Conservation (phyloP, 2,113 vertebrate genomes). For the Addax nasomaculatus region DNA sequence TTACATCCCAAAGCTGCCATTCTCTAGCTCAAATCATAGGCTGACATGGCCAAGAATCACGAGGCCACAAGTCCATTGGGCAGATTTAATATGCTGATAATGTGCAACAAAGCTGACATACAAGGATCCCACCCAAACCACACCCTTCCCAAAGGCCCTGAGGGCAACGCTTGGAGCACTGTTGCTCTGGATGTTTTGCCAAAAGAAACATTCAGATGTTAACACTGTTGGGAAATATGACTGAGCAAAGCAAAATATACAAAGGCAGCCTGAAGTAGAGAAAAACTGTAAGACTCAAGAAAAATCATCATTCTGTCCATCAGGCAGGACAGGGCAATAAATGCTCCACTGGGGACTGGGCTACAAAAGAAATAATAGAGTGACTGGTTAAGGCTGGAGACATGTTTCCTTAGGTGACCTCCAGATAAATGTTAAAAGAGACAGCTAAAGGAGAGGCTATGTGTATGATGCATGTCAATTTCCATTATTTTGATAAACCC, state of each 20-base stretch:
- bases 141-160: background rate
- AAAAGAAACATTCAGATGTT: conserved; percentile 30
- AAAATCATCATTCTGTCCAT: background rate
- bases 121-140: background rate
- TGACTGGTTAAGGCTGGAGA: background rate
- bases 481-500: conserved; percentile 62
- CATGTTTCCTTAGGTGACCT: background rate
- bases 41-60: background rate
- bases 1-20: background rate
- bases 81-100: background rate
- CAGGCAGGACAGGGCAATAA: background rate
- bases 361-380: background rate
- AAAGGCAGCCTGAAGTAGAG: background rate
- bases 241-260: conserved; percentile 21
- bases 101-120: background rate
- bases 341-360: background rate
- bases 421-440: conserved; percentile 41
- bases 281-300: background rate
- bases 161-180: background rate
- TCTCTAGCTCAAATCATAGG: background rate
- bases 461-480: conserved; percentile 6
- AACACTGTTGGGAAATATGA: background rate
- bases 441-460: conserved; percentile 1
- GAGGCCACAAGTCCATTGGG: background rate
- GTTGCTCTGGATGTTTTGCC: background rate